Evolutionary conservation across 2,113 vertebrate species (phyloP).

Genomic region (Cathartes aura): DNA sequence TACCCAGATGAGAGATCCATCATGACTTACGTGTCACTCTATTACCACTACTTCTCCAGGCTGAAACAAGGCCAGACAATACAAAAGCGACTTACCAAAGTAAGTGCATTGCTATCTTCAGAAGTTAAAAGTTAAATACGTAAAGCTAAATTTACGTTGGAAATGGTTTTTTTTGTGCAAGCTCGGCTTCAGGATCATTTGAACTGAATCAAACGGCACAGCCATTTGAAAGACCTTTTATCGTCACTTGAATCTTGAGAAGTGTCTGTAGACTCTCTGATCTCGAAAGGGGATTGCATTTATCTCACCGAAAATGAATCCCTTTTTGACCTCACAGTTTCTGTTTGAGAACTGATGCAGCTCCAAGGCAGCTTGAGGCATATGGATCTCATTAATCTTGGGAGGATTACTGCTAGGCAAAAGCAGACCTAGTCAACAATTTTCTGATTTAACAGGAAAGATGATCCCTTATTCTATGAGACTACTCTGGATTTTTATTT

Average conservation of each 20-base stretch:
- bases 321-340: background rate
- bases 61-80: constrained; percentile 85
- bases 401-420: background rate
- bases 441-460: background rate
- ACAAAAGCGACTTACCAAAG: constrained; percentile 87
- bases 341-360: background rate
- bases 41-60: constrained; percentile 90
- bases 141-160: background rate
- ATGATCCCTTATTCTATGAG: background rate
- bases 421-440: background rate
- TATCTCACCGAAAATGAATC: background rate
- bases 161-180: background rate
- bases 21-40: constrained; percentile 93
- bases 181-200: background rate
- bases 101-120: constrained; percentile 23
- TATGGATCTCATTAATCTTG: background rate
- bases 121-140: background rate
- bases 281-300: background rate
- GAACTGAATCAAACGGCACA: background rate
- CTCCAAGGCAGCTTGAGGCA: background rate
- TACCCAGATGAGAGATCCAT: constrained; percentile 89
- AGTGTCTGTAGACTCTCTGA: background rate
- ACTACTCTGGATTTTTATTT: background rate
- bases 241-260: background rate
- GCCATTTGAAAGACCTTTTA: background rate